phyloP scores from a whole-genome alignment of 2,888 invertebrate species.

The Hemistola chrysoprasaria region DNA sequence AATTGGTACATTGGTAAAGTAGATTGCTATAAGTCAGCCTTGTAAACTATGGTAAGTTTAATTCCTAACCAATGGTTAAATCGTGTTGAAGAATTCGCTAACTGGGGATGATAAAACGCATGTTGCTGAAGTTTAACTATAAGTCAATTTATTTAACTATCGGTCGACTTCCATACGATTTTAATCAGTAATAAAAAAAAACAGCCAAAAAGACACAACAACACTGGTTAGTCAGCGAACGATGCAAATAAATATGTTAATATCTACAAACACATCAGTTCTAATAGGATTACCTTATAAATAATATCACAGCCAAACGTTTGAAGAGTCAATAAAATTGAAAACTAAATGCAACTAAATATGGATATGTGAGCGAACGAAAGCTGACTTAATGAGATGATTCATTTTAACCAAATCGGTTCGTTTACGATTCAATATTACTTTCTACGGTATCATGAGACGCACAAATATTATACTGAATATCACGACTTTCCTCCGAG shows the following conservation, averaged over 20 bases:
- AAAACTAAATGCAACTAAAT: conserved; percentile 41
- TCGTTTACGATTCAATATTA: conserved; percentile 41
- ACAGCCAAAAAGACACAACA: conserved; percentile 10
- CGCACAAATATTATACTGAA: conserved; percentile 20
- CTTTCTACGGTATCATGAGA: conserved; percentile 16
- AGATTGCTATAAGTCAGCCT: no score
- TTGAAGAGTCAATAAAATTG: conserved; percentile 53
- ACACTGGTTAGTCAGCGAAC: conserved; percentile 37
- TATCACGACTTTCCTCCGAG: no score
- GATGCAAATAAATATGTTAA: conserved; percentile 41
- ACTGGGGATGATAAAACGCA: no score
- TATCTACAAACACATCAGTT: conserved; percentile 40
- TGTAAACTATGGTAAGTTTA: no score
- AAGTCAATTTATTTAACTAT: no score
- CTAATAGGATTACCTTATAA: conserved; percentile 49
- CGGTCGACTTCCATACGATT: no score
- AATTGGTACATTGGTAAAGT: no score
- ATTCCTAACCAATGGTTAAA: no score
- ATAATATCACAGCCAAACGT: conserved; percentile 73
- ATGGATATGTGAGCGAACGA: conserved; percentile 41
- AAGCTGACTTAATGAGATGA: conserved; percentile 45
- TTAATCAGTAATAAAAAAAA: no score
- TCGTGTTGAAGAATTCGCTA: no score
- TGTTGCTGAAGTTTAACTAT: no score
- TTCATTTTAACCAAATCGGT: conserved; percentile 34